Conservation (phyloP, 2,113 vertebrate genomes). For the Engraulis encrasicolus region DNA sequence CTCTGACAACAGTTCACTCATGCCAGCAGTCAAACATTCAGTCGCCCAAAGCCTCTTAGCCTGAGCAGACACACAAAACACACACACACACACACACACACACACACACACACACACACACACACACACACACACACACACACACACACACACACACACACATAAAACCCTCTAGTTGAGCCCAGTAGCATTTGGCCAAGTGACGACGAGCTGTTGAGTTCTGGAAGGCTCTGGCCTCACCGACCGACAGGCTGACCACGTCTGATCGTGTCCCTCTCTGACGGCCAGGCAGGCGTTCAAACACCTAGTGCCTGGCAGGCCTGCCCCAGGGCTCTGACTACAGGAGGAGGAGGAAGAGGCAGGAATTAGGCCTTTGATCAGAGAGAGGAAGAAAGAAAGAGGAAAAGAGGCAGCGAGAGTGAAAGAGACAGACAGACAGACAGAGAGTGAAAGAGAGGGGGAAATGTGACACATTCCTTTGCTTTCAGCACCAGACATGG, state of each 20-base stretch:
- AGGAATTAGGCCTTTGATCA: neutral
- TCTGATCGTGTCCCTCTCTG: constrained; percentile 15
- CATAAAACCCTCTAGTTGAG: constrained; percentile 3
- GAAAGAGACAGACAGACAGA: neutral
- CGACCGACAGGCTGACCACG: too few relatives aligned
- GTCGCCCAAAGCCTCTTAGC: constrained; percentile 29
- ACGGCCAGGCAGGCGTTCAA: constrained; percentile 35
- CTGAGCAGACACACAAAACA: neutral
- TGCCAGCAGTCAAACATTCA: constrained; percentile 25
- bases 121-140: too few relatives aligned
- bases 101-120: too few relatives aligned
- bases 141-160: too few relatives aligned
- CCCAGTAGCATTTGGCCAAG: constrained; percentile 26
- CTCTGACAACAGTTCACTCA: neutral
- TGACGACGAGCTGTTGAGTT: neutral
- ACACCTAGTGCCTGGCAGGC: constrained; percentile 18
- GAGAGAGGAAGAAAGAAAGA: neutral
- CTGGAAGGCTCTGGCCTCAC: neutral
- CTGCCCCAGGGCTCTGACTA: neutral
- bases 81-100: too few relatives aligned
- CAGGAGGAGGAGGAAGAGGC: neutral
- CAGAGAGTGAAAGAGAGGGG: neutral
- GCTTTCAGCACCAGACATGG: neutral
- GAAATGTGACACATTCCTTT: neutral
- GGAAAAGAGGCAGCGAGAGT: neutral